These are phyloP conservation scores for Ormyrus thymus DNA, from an alignment of 2,888 invertebrate genomes.

Conservation along the genomic window DNA sequence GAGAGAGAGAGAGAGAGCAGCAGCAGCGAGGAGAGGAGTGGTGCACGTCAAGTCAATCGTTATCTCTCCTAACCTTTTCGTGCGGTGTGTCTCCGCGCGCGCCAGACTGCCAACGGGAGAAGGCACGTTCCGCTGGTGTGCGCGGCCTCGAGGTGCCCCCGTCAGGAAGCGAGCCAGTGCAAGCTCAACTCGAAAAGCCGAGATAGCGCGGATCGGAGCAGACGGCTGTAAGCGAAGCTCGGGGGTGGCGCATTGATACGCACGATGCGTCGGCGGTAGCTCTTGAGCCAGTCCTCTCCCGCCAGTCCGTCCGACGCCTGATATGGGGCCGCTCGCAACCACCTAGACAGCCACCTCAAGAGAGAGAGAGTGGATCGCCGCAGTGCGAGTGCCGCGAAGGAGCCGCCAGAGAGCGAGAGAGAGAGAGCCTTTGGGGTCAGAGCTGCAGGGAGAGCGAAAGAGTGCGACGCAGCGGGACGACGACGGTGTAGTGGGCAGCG, in stretches of 20 bases:
- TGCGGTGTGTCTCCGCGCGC: constrained; percentile 57
- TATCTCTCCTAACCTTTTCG: constrained; percentile 72
- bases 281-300: no score
- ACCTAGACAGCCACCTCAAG: background rate
- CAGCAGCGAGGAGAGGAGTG: constrained; percentile 38
- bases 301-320: background rate
- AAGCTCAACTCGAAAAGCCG: no score
- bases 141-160: background rate
- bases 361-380: no score
- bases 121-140: constrained; percentile 51
- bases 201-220: no score
- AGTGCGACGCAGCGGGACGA: background rate
- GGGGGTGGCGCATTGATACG: background rate
- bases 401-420: no score
- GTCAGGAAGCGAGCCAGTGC: background rate
- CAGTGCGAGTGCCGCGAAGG: no score
- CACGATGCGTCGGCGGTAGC: background rate
- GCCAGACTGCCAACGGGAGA: constrained; percentile 54
- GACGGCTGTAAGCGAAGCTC: background rate
- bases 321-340: background rate
- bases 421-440: no score
- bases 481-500: background rate
- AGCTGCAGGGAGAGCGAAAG: no score
- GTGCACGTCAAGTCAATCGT: constrained; percentile 70
- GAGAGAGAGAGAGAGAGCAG: constrained; percentile 11